These are phyloP conservation scores for Caranx ignobilis DNA, from an alignment of 2,113 vertebrate genomes.

Conservation along the genomic window DNA sequence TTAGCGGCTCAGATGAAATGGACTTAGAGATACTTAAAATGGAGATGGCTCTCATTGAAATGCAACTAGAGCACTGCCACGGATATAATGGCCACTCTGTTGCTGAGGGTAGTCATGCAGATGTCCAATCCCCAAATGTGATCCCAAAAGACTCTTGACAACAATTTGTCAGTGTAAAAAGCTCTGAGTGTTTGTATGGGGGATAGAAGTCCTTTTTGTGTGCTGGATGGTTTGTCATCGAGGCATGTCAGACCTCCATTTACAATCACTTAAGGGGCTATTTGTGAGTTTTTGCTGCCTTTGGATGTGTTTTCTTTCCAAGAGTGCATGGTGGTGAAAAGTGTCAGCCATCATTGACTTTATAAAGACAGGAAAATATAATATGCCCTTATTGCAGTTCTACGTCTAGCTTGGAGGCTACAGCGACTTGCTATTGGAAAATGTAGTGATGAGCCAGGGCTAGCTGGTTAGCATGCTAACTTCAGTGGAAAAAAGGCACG, in stretches of 20 bases:
- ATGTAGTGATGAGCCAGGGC: too few relatives aligned
- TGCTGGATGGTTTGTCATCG: constrained; percentile 7
- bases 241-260: constrained; percentile 4
- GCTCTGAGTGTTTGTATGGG: constrained; percentile 28
- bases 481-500: too few relatives aligned
- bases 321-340: too few relatives aligned
- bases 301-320: too few relatives aligned
- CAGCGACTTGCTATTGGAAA: too few relatives aligned
- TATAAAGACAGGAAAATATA: too few relatives aligned
- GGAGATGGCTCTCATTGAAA: constrained; percentile 63
- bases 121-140: constrained; percentile 45
- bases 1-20: constrained; percentile 42
- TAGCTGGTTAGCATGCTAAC: too few relatives aligned
- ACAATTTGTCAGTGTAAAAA: constrained; percentile 37
- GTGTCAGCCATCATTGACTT: too few relatives aligned
- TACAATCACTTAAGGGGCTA: constrained; percentile 1
- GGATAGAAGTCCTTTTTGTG: constrained; percentile 38
- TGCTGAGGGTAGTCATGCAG: constrained; percentile 49
- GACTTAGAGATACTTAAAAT: constrained; percentile 54
- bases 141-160: constrained; percentile 33
- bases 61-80: constrained; percentile 61
- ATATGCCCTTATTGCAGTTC: too few relatives aligned
- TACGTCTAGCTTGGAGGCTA: too few relatives aligned
- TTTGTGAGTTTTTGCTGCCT: too few relatives aligned
- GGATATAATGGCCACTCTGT: constrained; percentile 58